These are phyloP conservation scores for Leucophenga varia DNA, from an alignment of 1,140 invertebrate genomes.

Conservation along the genomic window DNA sequence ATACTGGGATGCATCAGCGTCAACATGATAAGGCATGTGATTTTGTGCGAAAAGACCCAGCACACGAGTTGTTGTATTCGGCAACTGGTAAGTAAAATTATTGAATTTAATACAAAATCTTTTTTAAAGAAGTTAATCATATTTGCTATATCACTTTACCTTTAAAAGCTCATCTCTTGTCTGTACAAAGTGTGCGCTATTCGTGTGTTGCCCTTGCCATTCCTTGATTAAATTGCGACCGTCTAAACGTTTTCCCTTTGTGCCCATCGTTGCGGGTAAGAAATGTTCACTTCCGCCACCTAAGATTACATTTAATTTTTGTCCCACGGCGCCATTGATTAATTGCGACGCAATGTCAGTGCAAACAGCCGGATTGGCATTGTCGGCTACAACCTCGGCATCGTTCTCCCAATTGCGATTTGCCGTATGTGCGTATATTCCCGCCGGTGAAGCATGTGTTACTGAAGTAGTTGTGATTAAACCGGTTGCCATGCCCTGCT, in stretches of 20 bases:
- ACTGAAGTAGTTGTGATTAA: slow-evolving; percentile 77
- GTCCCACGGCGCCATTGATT: slow-evolving; percentile 66
- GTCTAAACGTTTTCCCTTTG: slow-evolving; percentile 61
- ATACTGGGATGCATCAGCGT: slow-evolving; percentile 62
- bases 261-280: slow-evolving; percentile 56
- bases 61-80: slow-evolving; percentile 55
- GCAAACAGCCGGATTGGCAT: slow-evolving; percentile 55
- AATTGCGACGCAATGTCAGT: slow-evolving; percentile 76
- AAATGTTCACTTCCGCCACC: slow-evolving; percentile 76
- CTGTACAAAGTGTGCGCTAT: slow-evolving; percentile 64
- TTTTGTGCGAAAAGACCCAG: slow-evolving; percentile 60
- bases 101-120: too few species aligned
- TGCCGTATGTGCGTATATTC: slow-evolving; percentile 71
- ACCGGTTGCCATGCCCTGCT: slow-evolving; percentile 66
- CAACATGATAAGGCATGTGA: slow-evolving; percentile 61
- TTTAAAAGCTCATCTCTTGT: slow-evolving; percentile 60
- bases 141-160: slow-evolving; percentile 40
- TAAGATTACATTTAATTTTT: slow-evolving; percentile 67
- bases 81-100: slow-evolving; percentile 56
- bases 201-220: slow-evolving; percentile 59
- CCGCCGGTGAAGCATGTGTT: slow-evolving; percentile 77
- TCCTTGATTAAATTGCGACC: slow-evolving; percentile 73
- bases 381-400: slow-evolving; percentile 58
- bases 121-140: too few species aligned
- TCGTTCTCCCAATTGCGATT: slow-evolving; percentile 79